Evolutionary conservation across 2,113 vertebrate genomes (phyloP), one percentile per base, ranked within the genome.

Genomic region (Rhegmatorhina hoffmannsi): DNA sequence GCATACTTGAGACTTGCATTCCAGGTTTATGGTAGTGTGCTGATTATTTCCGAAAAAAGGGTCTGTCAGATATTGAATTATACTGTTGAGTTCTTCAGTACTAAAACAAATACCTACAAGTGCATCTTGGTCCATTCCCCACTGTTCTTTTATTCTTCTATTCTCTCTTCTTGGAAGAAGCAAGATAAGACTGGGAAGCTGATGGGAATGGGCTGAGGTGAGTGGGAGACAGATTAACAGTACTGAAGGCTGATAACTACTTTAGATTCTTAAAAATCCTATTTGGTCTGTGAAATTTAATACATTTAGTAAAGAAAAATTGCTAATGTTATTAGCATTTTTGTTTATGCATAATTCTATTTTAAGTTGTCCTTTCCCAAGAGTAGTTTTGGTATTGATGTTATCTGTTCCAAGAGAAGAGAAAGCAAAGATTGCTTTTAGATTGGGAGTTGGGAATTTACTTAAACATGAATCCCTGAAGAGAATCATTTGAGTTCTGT

Each of bases 321-420:
- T 6, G 16, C 33, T 47, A 43, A 59, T 78, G 31, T 44, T 28
- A 87, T 90, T 93, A 67, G 13, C 13, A 55, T 59, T 93, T 96
- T 92, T n/a, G 40, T 90, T 62, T 94, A 75, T 89, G 36, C 91
- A 67, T 77, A 79, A 89, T 78, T 94, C 69, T 73, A 31, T 78
- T 95, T 90, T 56, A 91, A 89, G 69, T 91, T 89, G 21, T 82
- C 47, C 64, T 52, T 91, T 92, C 77, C 64, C 56, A 64, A 44
- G 31, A 56, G 56, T 78, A 82, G 53, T 78, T 89, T 90, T 87
- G 72, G 47, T 72, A 64, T 60, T 84, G 44, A 40, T 78, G 44
- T 43, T 78, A 10, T 64, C 40, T 75, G 25, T 81, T 91, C 38
- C 56, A 82, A 47, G 38, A 50, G 34, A 92, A 87, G 40, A 56